Evolutionary conservation across 2,113 vertebrate species (phyloP), one percentile per base, ranked within the genome.

Genomic region (Python bivittatus): DNA sequence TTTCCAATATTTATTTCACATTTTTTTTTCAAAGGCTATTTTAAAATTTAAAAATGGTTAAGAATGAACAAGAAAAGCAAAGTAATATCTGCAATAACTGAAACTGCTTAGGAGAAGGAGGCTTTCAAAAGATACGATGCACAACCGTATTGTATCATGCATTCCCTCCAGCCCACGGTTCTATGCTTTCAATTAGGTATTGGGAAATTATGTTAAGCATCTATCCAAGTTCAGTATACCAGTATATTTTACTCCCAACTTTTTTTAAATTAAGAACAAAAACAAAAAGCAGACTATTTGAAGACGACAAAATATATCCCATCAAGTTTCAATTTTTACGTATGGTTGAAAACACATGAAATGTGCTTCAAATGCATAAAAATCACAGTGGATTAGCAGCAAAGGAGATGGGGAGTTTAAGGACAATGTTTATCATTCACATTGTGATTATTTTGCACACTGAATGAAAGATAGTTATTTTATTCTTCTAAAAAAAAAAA

Each of bases 331-430:
- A 97, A 97, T 96, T 96, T 97, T 97, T 96, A 97, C 96, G 97
- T 96, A 96, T 96, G 57, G 96, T 92, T 96, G 96, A 97, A 97
- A 93, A 98, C 97, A 98, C 97, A 97, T 95, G 96, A 98, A 97
- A 98, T 98, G 98, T 98, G 98, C 97, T 98, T 98, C 97, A 95
- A 97, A 98, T 98, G 97, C 98, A 98, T 98, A 98, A 98, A 98
- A 98, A 98, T 98, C 98, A 98, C 98, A 98, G 98, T 98, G 98
- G 98, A 97, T 92, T 98, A 98, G 98, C 98, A 98, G 98, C 98
- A 98, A 98, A 98, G 97, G 97, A 97, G 94, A 95, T 95, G 93
- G 95, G 94, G 88, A 92, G 95, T 96, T 95, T 89, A 93, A 95
- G 96, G 97, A 96, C 97, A 86, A 97, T 97, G 97, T 95, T 97